Conservation (phyloP, 1,140 invertebrate genomes). For the Gonioctena quinquepunctata region DNA sequence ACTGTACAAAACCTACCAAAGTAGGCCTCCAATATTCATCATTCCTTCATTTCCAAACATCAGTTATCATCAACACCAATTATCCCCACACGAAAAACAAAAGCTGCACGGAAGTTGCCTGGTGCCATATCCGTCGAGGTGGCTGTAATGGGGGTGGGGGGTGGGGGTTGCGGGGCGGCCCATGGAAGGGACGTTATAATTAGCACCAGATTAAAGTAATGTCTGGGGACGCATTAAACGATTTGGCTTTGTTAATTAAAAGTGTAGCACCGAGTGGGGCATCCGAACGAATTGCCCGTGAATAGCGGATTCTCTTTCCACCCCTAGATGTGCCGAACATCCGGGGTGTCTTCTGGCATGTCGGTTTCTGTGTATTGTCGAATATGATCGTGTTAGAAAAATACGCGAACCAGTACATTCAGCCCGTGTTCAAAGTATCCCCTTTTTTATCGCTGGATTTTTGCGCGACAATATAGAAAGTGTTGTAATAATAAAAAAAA, state of each 20-base stretch:
- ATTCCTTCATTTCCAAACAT: too few species aligned
- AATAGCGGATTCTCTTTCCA: background rate
- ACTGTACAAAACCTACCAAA: too few species aligned
- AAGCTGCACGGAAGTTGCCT: background rate
- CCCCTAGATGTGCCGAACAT: background rate
- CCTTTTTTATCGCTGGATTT: too few species aligned
- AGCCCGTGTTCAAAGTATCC: too few species aligned
- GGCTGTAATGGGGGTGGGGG: background rate
- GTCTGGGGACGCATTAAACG: slow-evolving; percentile 58
- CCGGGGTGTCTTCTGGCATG: background rate
- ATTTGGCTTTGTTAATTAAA: slow-evolving; percentile 59
- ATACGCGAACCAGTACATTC: too few species aligned
- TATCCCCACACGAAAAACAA: background rate
- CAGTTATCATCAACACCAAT: too few species aligned
- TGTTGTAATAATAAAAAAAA: too few species aligned
- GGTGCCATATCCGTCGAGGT: background rate
- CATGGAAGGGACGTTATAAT: slow-evolving; percentile 54
- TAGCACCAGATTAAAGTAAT: slow-evolving; percentile 59
- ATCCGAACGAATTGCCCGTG: background rate
- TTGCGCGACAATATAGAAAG: too few species aligned
- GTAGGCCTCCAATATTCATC: too few species aligned
- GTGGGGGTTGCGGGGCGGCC: slow-evolving; percentile 21
- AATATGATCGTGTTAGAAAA: too few species aligned
- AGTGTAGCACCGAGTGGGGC: slow-evolving; percentile 46
- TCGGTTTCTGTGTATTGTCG: background rate